Conservation (phyloP, 2,888 invertebrate species). For the Drosophila affinis region DNA sequence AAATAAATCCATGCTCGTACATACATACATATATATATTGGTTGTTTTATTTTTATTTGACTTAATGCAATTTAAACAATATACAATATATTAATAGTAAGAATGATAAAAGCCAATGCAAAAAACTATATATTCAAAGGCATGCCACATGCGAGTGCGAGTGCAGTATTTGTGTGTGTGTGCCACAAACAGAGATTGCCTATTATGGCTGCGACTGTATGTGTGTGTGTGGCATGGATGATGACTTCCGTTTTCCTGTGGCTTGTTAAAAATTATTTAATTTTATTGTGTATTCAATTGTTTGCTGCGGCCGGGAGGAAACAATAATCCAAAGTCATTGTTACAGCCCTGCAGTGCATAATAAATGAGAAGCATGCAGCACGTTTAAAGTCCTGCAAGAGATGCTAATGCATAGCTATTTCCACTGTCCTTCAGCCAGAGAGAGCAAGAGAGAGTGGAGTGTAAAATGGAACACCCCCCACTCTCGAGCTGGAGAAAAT, state of each 20-base stretch:
- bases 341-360: conserved; percentile 37
- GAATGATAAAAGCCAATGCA: conserved; percentile 62
- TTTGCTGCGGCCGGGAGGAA: conserved; percentile 48
- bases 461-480: not conserved
- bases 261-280: conserved; percentile 73
- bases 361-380: conserved; percentile 30
- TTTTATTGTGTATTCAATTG: conserved; percentile 57
- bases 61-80: conserved; percentile 78
- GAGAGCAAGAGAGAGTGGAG: no score
- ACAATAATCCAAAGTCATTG: conserved; percentile 52
- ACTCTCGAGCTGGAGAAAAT: conserved; percentile 52
- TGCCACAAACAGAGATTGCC: conserved; percentile 63
- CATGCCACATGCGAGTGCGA: not conserved
- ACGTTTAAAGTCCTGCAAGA: not conserved
- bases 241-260: conserved; percentile 75
- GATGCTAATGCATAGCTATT: conserved; percentile 39
- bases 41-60: conserved; percentile 25
- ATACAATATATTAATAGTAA: conserved; percentile 72
- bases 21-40: not conserved
- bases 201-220: conserved; percentile 48
- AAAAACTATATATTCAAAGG: conserved; percentile 31
- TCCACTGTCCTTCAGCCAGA: conserved; percentile 17
- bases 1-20: conserved; percentile 63
- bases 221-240: conserved; percentile 23
- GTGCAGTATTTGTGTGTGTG: conserved; percentile 8